These are phyloP conservation scores for Calameuta pallipes DNA, from an alignment of 2,888 invertebrate genomes.

Conservation along the genomic window DNA sequence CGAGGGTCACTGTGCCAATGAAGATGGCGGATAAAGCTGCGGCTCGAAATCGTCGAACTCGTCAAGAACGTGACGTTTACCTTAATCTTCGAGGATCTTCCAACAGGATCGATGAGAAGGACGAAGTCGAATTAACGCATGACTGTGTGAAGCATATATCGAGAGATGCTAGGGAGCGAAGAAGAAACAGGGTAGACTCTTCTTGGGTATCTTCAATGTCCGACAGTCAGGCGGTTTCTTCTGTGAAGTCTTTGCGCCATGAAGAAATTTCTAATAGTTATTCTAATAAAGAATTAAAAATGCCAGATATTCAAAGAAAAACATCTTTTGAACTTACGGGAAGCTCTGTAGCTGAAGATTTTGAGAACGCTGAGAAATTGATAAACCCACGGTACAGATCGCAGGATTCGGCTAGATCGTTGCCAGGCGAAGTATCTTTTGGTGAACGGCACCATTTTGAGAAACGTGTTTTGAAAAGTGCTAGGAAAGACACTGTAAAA, in stretches of 20 bases:
- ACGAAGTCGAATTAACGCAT: constrained; percentile 31
- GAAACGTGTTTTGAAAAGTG: neutral
- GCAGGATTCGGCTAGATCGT: neutral
- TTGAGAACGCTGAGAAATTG: constrained; percentile 10
- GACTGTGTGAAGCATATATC: neutral
- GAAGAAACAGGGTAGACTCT: constrained; percentile 31
- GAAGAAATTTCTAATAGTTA: neutral
- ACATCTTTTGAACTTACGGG: constrained; percentile 16
- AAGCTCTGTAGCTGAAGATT: constrained; percentile 17
- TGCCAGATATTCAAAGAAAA: constrained; percentile 10
- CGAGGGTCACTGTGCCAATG: constrained; percentile 28
- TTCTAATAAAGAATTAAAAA: neutral
- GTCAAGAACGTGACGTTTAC: constrained; percentile 36
- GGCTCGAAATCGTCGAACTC: constrained; percentile 31
- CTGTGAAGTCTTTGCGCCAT: neutral
- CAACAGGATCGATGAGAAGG: constrained; percentile 45
- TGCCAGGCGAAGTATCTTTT: neutral
- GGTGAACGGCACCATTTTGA: neutral
- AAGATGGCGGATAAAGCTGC: constrained; percentile 30
- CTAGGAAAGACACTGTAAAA: neutral
- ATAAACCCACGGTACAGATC: neutral
- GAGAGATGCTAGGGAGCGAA: constrained; percentile 35
- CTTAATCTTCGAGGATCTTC: constrained; percentile 28
- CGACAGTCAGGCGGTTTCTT: neutral
- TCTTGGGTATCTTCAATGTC: neutral